Evolutionary conservation across 2,888 invertebrate species (phyloP).

Genomic region (Cheiracanthium punctorium): DNA sequence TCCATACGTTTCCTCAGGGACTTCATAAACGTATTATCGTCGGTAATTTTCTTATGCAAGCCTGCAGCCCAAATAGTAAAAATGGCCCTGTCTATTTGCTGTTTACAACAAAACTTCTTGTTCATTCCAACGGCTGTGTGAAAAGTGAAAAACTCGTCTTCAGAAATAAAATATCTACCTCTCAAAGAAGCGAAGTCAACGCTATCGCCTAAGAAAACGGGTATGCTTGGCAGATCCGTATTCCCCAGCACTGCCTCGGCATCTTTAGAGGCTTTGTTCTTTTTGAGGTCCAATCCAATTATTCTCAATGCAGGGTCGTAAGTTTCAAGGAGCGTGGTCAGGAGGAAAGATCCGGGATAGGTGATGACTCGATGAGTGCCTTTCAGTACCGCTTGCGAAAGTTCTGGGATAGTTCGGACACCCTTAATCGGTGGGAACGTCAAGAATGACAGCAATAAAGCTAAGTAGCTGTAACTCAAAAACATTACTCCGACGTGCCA

Average conservation of each 20-base stretch:
- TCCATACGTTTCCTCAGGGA: no score
- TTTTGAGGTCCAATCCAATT: background rate
- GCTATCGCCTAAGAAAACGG: no score
- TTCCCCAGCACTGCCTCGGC: background rate
- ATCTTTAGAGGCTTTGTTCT: background rate
- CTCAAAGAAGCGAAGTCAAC: no score
- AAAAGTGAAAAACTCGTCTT: no score
- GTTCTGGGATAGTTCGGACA: background rate
- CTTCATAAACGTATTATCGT: no score
- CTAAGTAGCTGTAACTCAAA: background rate
- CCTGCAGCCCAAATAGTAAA: no score
- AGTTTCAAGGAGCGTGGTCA: background rate
- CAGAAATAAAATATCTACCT: no score
- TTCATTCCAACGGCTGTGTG: no score
- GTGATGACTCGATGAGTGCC: background rate
- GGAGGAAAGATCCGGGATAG: background rate
- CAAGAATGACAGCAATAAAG: background rate
- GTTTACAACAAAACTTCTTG: no score
- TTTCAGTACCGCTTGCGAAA: background rate
- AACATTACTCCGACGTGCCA: background rate
- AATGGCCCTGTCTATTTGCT: no score
- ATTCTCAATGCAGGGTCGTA: background rate
- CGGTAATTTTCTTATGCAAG: no score
- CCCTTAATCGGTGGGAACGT: background rate
- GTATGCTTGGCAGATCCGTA: no score